These are phyloP conservation scores for Gallinago nigripennis DNA, from an alignment of 2,797 vertebrate genomes.

Conservation along the genomic window DNA sequence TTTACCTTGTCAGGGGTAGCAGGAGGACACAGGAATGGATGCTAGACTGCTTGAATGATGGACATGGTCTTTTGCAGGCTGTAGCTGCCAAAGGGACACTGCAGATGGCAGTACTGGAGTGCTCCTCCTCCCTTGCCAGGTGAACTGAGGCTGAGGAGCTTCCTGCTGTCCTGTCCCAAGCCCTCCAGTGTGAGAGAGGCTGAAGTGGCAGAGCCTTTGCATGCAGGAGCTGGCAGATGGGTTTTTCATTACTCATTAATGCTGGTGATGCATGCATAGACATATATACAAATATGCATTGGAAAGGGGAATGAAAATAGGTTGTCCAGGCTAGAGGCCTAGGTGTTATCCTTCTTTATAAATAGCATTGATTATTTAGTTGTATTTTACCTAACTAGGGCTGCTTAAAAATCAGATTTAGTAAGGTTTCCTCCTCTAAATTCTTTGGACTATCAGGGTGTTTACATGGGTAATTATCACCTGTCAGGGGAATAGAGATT, in stretches of 20 bases:
- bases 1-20: not conserved
- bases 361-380: not conserved
- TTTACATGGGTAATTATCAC: slow-evolving; percentile 6
- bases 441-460: not conserved
- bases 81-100: not conserved
- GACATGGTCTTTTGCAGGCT: accelerated
- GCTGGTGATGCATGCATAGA: not conserved
- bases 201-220: not conserved
- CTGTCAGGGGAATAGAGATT: not conserved
- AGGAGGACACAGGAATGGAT: not conserved
- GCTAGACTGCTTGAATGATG: not conserved
- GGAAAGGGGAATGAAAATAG: not conserved
- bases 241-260: not conserved
- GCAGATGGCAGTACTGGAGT: not conserved
- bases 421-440: not conserved
- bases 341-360: not conserved
- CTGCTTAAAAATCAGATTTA: not conserved
- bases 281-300: accelerated
- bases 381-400: not conserved
- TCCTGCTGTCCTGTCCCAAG: not conserved
- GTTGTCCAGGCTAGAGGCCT: not conserved
- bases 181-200: not conserved
- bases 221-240: accelerated
- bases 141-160: not conserved
- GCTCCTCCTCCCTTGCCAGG: accelerated